A percentile compares a stretch with the other conserved stretches of the same genome.
Evolutionary conservation across 2,888 invertebrate genomes (phyloP).

Genomic region (Aleiodes leptofemur): DNA sequence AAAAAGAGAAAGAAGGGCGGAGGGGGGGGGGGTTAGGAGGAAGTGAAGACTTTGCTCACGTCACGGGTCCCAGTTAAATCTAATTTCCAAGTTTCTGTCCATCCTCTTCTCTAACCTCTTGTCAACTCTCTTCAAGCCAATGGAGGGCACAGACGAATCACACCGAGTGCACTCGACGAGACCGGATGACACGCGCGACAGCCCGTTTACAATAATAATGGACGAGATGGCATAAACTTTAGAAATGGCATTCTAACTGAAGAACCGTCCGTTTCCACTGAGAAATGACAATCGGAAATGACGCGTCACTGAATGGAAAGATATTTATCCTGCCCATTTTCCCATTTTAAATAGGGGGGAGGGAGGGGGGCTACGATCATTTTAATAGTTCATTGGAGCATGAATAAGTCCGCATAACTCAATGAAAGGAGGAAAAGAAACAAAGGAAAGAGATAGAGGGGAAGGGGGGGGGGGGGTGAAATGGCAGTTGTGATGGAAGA

Average conservation of each 20-base stretch:
- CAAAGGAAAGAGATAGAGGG: neutral
- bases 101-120: conserved; percentile 43
- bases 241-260: conserved; percentile 48
- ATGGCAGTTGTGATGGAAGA: too few species aligned
- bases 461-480: too few species aligned
- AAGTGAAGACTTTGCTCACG: conserved; percentile 47
- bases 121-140: conserved; percentile 44
- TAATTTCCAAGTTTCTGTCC: conserved; percentile 66
- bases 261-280: conserved; percentile 51
- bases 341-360: conserved; percentile 6
- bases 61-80: conserved; percentile 59
- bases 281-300: conserved; percentile 70
- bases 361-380: conserved; percentile 3
- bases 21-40: neutral
- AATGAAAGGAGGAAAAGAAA: neutral
- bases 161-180: conserved; percentile 47
- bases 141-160: conserved; percentile 38
- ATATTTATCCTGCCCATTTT: conserved; percentile 25
- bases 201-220: conserved; percentile 56
- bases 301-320: conserved; percentile 56
- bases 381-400: conserved; percentile 21
- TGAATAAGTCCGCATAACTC: conserved; percentile 13
- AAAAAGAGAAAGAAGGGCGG: neutral
- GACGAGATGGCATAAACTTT: conserved; percentile 48
- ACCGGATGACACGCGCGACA: conserved; percentile 54